Percentiles rank a stretch among this genome's conserved stretches.
phyloP scores from a whole-genome alignment of 30 jellyfish, hydroid and myxozoan species.

The Aurelia sp. region DNA sequence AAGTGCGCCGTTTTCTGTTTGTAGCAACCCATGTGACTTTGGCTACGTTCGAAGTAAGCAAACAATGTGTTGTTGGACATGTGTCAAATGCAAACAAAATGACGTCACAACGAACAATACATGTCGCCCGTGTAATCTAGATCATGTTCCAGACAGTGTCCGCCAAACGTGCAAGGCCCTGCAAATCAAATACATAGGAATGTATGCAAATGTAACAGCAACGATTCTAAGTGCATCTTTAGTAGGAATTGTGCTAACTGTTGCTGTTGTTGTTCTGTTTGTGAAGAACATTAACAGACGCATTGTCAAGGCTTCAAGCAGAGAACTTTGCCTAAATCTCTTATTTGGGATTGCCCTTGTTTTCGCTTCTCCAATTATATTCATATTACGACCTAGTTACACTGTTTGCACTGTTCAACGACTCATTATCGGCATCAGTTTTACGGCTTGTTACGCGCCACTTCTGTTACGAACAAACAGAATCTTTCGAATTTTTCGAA shows the following conservation, averaged over 20 bases:
- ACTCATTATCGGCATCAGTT: constrained; percentile 62
- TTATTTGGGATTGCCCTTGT: constrained; percentile 73
- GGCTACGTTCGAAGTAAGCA: constrained; percentile 18
- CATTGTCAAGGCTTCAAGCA: constrained; percentile 79
- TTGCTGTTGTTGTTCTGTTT: constrained; percentile 71
- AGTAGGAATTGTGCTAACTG: constrained; percentile 62
- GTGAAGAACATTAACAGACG: constrained; percentile 64
- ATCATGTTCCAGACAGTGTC: constrained; percentile 51
- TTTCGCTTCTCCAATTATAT: constrained; percentile 69
- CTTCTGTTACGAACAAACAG: constrained; percentile 78
- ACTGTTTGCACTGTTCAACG: constrained; percentile 71
- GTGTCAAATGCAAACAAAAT: constrained; percentile 65
- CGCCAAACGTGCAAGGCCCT: constrained; percentile 41
- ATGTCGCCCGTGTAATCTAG: constrained; percentile 64
- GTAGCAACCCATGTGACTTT: constrained; percentile 73
- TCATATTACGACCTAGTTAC: constrained; percentile 69
- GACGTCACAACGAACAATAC: constrained; percentile 65
- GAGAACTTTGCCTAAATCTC: constrained; percentile 84
- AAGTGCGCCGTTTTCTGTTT: constrained; percentile 57
- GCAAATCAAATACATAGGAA: constrained; percentile 18
- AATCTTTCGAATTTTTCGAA: constrained; percentile 79
- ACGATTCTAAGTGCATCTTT: constrained; percentile 14
- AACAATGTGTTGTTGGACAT: constrained; percentile 83
- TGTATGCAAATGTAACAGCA: background rate
- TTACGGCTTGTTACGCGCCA: constrained; percentile 88